Evolutionary conservation across 2,888 invertebrate genomes (phyloP), one percentile per base, ranked within the genome.

Genomic region (Elmis aenea): DNA sequence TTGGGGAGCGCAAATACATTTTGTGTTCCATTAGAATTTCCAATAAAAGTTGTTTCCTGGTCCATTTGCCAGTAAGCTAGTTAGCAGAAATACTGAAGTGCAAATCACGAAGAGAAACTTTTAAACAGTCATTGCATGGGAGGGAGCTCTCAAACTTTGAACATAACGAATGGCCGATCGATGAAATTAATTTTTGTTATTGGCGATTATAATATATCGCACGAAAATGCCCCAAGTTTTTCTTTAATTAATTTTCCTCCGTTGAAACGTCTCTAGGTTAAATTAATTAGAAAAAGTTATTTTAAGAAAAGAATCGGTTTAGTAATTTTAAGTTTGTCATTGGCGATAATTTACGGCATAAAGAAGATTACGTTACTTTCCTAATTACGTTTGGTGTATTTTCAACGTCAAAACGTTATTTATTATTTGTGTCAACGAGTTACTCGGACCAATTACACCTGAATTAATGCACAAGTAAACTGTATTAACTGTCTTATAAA

Each of bases 191-290:
- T 64, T 65, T 63, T 61, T 62, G 62, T 62, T 63, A 64, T 64
- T 64, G 63, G 63, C 62, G 64, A 63, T 64, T 64, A 63, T 64
- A 63, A 65, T 64, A 62, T 64, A 64, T 63, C 59, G 58, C 58
- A 51, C 45, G 52, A 52, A 54, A 61, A 58, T 52, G 53, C 59
- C 57, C 55, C 52, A 52, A 55, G 59, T 61, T 63, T 63, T 61
- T 62, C 61, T 62, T 61, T 62, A 61, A 63, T 62, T 61, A 63
- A 61, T 63, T 59, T 51, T 47, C n/a, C n/a, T n/a, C n/a, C n/a
- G n/a, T n/a, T n/a, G n/a, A n/a, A n/a, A n/a, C n/a, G n/a, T n/a
- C n/a, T n/a, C n/a, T n/a, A n/a, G n/a, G n/a, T n/a, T n/a, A n/a
- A n/a, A n/a, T n/a, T n/a, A n/a, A n/a, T n/a, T n/a, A n/a, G n/a